Percentiles rank a stretch among this genome's conserved stretches.
phyloP scores from a whole-genome alignment of 2,797 vertebrate species.

The Petrocephalus schoutedeni region DNA sequence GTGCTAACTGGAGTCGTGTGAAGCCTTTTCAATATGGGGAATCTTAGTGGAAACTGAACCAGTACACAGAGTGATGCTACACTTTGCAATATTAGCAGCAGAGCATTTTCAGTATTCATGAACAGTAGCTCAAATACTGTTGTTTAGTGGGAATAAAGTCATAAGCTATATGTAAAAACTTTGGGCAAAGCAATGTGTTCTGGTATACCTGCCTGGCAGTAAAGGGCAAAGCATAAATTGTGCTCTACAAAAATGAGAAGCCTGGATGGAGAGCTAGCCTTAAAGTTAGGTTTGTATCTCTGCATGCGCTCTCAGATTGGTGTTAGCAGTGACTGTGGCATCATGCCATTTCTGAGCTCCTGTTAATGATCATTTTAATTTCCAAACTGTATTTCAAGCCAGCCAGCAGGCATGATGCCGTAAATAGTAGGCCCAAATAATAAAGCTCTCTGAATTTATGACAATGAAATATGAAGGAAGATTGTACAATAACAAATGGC shows the following conservation, averaged over 20 bases:
- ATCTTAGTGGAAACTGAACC: neutral
- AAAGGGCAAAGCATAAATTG: neutral
- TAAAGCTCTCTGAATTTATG: neutral
- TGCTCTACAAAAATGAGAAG: neutral
- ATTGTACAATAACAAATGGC: neutral
- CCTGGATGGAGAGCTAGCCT: neutral
- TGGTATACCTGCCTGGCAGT: neutral
- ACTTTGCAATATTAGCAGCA: neutral
- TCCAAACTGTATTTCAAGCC: neutral
- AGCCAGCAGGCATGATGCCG: neutral
- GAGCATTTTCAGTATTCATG: neutral
- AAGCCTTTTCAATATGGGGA: neutral
- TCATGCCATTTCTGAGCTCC: neutral
- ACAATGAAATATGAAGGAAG: neutral
- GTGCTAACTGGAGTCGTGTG: neutral
- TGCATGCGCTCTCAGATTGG: neutral
- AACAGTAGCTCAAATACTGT: neutral
- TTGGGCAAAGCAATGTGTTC: neutral
- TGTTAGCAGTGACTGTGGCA: neutral
- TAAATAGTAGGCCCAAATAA: neutral
- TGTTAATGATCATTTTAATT: neutral
- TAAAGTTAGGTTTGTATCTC: neutral
- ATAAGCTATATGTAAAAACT: neutral
- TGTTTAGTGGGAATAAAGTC: neutral
- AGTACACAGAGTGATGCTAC: neutral